Base-by-base conservation (phyloP, 2,113 vertebrate genomes). In the Tauraco erythrolophus region DNA sequence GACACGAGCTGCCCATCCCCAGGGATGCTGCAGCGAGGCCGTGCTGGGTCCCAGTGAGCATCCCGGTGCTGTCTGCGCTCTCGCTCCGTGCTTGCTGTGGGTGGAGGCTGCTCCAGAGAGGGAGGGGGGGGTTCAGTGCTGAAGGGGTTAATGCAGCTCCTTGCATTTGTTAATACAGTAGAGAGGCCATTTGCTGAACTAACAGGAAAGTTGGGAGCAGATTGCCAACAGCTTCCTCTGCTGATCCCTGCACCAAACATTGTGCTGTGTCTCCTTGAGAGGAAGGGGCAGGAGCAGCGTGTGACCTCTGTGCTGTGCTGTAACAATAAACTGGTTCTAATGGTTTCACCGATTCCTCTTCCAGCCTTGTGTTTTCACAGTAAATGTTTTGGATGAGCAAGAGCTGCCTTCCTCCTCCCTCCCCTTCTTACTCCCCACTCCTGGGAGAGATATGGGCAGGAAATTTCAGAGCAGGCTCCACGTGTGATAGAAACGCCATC, bases 1-100 rank as follows among this genome's bases (percentile, higher is more conserved):
- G 60, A 2, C 25, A 0, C 0, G 3, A 51, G 60, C 48, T 50
- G 22, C 1, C 21, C 17, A 0, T 31, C 13, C 62, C 53, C 57
- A 1, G 39, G 46, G 45, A 14, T 1, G 14, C 62, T 14, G 51
- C 3, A 8, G 35, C 6, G 5, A 4, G 53, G 60, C 69, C 2
- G 7, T 7, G 87, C 43, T 7, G 5, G 58, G 27, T 30, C 53
- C 53, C 14, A 28, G 53, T 11, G 37, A 60, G 9, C 10, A 4
- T 57, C 79, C 74, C 5, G 9, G 30, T 33, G 23, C 57, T 18
- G 5, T 6, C 43, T 7, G 24, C 2, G 11, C 33, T 25, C 82
- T 70, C 2, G 22, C 51, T 13, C 41, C 1, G 53, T 14, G 24
- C 18, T 35, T 31, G 35, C 35, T 39, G 54, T 6, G 6, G 39